phyloP scores from a whole-genome alignment of 1,140 invertebrate species.

The Olivierus martensii region DNA sequence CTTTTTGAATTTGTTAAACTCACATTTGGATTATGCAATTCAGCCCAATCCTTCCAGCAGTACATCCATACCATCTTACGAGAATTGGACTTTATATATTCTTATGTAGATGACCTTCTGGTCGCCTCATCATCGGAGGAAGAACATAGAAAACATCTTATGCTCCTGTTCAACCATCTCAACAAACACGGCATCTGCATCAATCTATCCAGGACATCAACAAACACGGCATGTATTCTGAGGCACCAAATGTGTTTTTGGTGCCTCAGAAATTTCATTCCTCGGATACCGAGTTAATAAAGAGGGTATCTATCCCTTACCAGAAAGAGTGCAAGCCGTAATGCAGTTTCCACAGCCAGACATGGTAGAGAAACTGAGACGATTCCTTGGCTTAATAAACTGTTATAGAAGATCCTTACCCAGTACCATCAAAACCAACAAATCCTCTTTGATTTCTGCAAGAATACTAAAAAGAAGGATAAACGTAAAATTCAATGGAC shows the following conservation, averaged over 20 bases:
- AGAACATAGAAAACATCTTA: too few relatives aligned
- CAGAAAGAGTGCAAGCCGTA: slow-evolving; percentile 6
- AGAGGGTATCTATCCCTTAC: background rate
- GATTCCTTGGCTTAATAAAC: slow-evolving; percentile 30
- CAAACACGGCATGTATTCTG: too few relatives aligned
- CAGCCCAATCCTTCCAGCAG: too few relatives aligned
- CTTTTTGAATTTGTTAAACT: too few relatives aligned
- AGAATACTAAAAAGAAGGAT: background rate
- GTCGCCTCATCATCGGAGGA: slow-evolving; percentile 27
- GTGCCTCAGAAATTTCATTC: background rate
- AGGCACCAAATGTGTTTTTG: background rate
- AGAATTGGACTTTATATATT: too few relatives aligned
- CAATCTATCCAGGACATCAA: too few relatives aligned
- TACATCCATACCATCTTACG: too few relatives aligned
- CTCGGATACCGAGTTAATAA: background rate
- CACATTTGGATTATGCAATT: too few relatives aligned
- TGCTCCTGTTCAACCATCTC: too few relatives aligned
- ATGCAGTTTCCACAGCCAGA: slow-evolving; percentile 19
- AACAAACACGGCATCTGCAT: too few relatives aligned
- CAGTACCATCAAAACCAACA: background rate
- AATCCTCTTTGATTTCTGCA: background rate
- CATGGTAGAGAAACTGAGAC: slow-evolving; percentile 24
- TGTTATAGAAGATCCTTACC: slow-evolving; percentile 23
- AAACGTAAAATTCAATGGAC: slow-evolving; percentile 12
- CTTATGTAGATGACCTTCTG: slow-evolving; percentile 25